Evolutionary conservation across 2,113 vertebrate species (phyloP), one percentile per base, ranked within the genome.

Genomic region (Alces alces): DNA sequence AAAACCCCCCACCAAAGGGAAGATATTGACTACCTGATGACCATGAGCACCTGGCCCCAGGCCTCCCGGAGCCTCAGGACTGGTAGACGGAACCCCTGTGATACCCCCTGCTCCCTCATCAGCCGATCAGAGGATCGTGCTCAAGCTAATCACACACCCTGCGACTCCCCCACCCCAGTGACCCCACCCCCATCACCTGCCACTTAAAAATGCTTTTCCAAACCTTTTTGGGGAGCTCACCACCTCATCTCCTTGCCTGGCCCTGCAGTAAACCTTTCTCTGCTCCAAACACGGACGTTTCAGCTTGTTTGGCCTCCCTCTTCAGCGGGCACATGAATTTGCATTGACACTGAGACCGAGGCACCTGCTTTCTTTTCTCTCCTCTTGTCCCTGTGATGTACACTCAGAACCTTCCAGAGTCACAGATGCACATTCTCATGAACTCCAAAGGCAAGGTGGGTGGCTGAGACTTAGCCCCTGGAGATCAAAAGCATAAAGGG

Each of bases 321-420:
- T 11, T n/a, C 0, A 1, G 66, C 1, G 0, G n/a, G 5, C n/a
- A 36, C n/a, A 23, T 0, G 0, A 39, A 39, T 9, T 39, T 6
- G 66, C 10, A 0, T 39, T 70, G n/a, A 70, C 66, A 39, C 19
- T 0, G 23, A 55, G 58, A 61, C 0, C 1, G 11, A 43, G 13
- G 36, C 47, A 9, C 14, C 8, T 15, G 10, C n/a, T 33, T 64
- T 36, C 33, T 79, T 55, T 4, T 25, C 89, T 23, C 50, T 43
- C 55, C 47, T 11, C 43, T 57, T 28, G 50, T 82, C 52, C 45
- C 52, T 15, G 16, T 12, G 17, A 47, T 4, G 9, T 1, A 21
- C n/a, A 3, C 2, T 6, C 9, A 61, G 33, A 55, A n/a, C 30
- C 25, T 89, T 60, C 85, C 45, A 45, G 73, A 64, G 7, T 64